Evolutionary conservation across 2,888 invertebrate genomes (phyloP), one percentile per base, ranked within the genome.

Genomic region (Diaperis boleti): DNA sequence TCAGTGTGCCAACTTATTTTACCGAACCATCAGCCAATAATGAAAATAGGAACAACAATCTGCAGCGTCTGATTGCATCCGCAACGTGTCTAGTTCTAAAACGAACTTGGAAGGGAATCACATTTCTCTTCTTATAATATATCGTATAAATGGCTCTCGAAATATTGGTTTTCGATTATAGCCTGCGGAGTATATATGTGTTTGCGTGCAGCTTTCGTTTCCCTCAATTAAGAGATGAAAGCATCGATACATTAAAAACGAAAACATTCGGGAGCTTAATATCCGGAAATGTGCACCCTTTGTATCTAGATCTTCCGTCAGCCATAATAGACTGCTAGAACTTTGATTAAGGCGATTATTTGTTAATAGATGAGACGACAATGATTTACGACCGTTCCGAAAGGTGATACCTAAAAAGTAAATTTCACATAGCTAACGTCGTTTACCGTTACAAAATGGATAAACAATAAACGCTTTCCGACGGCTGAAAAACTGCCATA

Each of bases 31-130:
- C 54, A 62, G 63, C 65, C 68, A 71, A 69, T 70, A 68, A 64
- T 59, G 65, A 55, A 68, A 65, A 71, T 69, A 68, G 69, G 70
- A 69, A 54, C 47, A 26, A 26, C 67, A 69, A 69, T 66, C 62
- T 71, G 72, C 71, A 73, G 64, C 67, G 69, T 57, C 56, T 70
- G 71, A 70, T 72, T 72, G 69, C 68, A 62, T 67, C 66, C 62
- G 41, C 54, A 57, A 44, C 55, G 31, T 59, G 47, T 22, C 39
- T 31, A 31, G 31, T 37, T 18, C 29, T 44, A 17, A 20, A 37
- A 45, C 31, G 45, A 39, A 29, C 13, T 13, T 18, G 6, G 64
- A 60, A 60, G 20, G 20, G 47, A 63, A 56, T 66, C 61, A 50
- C 42, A 49, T 45, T 63, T 63, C 39, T 8, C 39, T 50, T 55